Conservation (phyloP, 1,140 invertebrate species). For the Zaprionus nigranus region DNA sequence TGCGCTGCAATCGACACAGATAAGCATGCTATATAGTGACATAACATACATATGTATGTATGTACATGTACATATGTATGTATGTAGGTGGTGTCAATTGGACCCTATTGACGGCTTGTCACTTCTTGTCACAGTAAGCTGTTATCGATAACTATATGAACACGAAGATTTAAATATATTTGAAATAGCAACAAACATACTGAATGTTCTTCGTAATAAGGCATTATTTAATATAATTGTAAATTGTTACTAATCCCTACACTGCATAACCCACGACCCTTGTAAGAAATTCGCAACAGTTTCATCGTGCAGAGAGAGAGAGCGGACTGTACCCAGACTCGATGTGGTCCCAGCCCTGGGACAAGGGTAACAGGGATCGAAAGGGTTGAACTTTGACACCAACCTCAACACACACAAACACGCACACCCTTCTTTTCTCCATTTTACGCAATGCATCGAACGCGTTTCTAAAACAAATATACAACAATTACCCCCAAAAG, state of each 20-base stretch:
- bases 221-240: too few relatives aligned
- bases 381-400: slow-evolving; percentile 27
- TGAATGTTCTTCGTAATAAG: too few relatives aligned
- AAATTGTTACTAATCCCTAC: not conserved
- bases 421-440: slow-evolving; percentile 37
- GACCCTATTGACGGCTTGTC: too few relatives aligned
- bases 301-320: not conserved
- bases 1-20: not conserved
- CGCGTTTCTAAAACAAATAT: slow-evolving; percentile 51
- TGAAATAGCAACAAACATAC: too few relatives aligned
- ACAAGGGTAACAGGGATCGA: not conserved
- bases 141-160: too few relatives aligned
- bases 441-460: slow-evolving; percentile 46
- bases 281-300: not conserved
- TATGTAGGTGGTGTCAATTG: too few relatives aligned
- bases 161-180: too few relatives aligned
- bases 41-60: too few relatives aligned
- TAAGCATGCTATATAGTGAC: not conserved
- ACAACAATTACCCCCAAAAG: slow-evolving; percentile 62
- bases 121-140: too few relatives aligned
- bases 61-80: too few relatives aligned
- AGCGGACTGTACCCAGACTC: not conserved
- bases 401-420: slow-evolving; percentile 4
- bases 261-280: not conserved
- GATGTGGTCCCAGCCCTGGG: not conserved